Base-by-base conservation (phyloP, 2,888 invertebrate genomes). In the Bibio marci region DNA sequence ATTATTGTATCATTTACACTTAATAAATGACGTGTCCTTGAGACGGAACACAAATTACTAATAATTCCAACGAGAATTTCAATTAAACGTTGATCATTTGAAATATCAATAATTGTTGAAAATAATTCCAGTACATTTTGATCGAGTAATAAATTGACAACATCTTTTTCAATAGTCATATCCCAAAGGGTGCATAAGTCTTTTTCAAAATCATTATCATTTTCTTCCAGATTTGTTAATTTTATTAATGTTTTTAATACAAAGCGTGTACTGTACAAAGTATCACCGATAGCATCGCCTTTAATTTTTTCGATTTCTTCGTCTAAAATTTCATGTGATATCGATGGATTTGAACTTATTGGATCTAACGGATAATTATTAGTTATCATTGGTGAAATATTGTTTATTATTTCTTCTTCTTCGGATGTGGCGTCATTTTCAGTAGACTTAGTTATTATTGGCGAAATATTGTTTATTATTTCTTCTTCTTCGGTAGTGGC, bases 41-140 rank as follows among this genome's bases (percentile, higher is more conserved):
- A 64, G 42, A 76, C 69, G 49, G 79, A 78, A 44, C 80, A 77
- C 71, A 90, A 76, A 57, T 91, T 91, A 2, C 79, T 83, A 42
- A 87, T 65, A 39, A 87, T 81, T 6, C 90, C 90, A 13, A 90
- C 63, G 28, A 85, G 63, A 47, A 90, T 81, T 66, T 91, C 91
- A 36, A 71, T 69, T 27, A 82, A 63, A 46, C 86, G 67, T 10
- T 70, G 67, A 30, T 74, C 69, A 36, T 69, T 66, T 1, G 76
- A 69, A 1, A 69, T 67, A 41, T 70, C 65, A 13, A 78, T 71
- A 14, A 83, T 62, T 35, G 48, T 50, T n/a, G 55, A 48, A 15
- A 61, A 56, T 1, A 62, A 38, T 40, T 74, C 70, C 4, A 81
- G 63, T 42, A 76, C 73, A 43, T 79, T 69, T 44, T 81, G 70